Percentiles rank a stretch among this genome's conserved stretches.
Conservation (phyloP, 2,888 invertebrate species). For the Scaptomyza caliginosa region DNA sequence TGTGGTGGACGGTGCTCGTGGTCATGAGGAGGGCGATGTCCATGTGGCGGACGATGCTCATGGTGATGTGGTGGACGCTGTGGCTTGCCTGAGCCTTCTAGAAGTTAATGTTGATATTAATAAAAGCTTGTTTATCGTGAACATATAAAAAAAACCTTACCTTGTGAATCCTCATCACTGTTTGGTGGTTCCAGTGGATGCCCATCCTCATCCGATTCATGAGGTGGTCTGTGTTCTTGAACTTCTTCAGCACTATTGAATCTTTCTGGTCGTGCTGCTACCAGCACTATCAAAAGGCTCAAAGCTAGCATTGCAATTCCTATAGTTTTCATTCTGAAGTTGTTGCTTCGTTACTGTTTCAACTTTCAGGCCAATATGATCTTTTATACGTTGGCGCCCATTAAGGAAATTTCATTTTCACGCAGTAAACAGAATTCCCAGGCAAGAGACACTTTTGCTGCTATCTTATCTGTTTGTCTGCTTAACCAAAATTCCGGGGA, state of each 20-base stretch:
- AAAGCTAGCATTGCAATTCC: slow-evolving; percentile 12
- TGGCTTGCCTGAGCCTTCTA: neutral
- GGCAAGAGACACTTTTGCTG: neutral
- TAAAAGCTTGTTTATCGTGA: neutral
- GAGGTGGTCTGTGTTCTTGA: neutral
- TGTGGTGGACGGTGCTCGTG: slow-evolving; percentile 11
- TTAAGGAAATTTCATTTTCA: too few relatives aligned
- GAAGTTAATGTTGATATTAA: neutral
- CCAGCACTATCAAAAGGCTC: slow-evolving; percentile 24
- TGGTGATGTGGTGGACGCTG: neutral
- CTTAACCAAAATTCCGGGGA: slow-evolving; percentile 10
- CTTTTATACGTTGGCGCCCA: slow-evolving; percentile 28
- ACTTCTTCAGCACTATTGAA: neutral
- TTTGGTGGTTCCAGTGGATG: slow-evolving; percentile 1
- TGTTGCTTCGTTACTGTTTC: slow-evolving; percentile 15
- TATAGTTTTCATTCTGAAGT: slow-evolving; percentile 19
- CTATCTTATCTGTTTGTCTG: slow-evolving; percentile 32
- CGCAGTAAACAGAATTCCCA: slow-evolving; percentile 1
- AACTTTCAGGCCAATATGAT: neutral
- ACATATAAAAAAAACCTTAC: neutral
- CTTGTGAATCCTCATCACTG: slow-evolving; percentile 16
- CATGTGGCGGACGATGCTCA: neutral
- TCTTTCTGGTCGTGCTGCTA: slow-evolving; percentile 24
- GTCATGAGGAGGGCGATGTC: slow-evolving; percentile 3
- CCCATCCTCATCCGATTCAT: neutral